Conservation (phyloP, 2,797 vertebrate species). For the Takifugu rubripes region DNA sequence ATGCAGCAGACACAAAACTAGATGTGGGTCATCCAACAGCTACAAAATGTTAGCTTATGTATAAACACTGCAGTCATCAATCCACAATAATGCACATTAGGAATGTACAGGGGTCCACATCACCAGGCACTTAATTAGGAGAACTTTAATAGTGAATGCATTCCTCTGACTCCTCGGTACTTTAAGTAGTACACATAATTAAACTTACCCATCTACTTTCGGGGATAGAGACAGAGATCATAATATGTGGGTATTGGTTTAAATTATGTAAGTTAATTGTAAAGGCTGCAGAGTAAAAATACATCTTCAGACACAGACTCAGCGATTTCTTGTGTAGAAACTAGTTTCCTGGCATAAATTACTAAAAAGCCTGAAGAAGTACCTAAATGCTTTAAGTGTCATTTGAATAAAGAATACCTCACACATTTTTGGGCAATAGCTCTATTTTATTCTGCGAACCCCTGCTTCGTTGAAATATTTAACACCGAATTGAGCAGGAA, state of each 20-base stretch:
- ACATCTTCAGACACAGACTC: conserved; percentile 7
- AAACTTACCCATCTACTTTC: conserved; percentile 8
- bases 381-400: conserved; percentile 17
- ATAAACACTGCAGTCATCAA: conserved; percentile 49
- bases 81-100: conserved; percentile 28
- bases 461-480: conserved; percentile 22
- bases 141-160: conserved; percentile 26
- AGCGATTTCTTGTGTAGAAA: conserved; percentile 1
- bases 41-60: conserved; percentile 29
- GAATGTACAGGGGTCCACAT: conserved; percentile 27
- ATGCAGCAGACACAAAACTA: conserved; percentile 31
- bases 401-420: conserved; percentile 29
- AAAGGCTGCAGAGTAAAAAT: not conserved
- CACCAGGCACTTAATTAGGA: conserved; percentile 40
- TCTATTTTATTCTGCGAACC: conserved; percentile 43
- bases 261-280: conserved; percentile 5
- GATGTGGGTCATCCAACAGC: conserved; percentile 15
- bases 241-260: conserved; percentile 16
- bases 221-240: conserved; percentile 30
- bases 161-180: conserved; percentile 19
- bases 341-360: conserved; percentile 21
- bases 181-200: conserved; percentile 20
- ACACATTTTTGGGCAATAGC: conserved; percentile 38
- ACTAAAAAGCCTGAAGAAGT: conserved; percentile 25
- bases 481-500: not conserved